Conservation (phyloP, 1,140 invertebrate genomes). For the Drosophila pruinosa region DNA sequence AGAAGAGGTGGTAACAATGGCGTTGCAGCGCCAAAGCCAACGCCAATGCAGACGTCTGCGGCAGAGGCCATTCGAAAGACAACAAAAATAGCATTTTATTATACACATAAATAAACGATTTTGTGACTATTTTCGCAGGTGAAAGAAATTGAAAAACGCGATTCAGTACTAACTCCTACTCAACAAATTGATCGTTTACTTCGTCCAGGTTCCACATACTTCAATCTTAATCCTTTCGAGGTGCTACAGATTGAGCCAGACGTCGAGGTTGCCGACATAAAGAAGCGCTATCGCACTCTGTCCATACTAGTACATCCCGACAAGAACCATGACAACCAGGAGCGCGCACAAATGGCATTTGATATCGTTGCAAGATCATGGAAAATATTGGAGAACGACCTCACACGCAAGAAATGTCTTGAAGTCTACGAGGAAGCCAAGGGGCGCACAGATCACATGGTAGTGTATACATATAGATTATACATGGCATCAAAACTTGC, state of each 20-base stretch:
- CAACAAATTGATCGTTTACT: slow-evolving; percentile 97
- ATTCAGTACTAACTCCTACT: slow-evolving; percentile 90
- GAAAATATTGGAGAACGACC: slow-evolving; percentile 97
- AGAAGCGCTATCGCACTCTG: slow-evolving; percentile 97
- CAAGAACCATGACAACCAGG: slow-evolving; percentile 92
- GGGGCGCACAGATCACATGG: slow-evolving; percentile 96
- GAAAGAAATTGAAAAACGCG: slow-evolving; percentile 83
- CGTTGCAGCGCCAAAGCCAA: slow-evolving; percentile 9
- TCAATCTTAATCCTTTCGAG: slow-evolving; percentile 98
- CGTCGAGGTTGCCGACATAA: slow-evolving; percentile 93
- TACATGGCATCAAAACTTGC: neutral
- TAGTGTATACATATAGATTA: slow-evolving; percentile 76
- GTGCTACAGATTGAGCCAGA: slow-evolving; percentile 97
- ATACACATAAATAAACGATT: slow-evolving; percentile 63
- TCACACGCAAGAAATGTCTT: slow-evolving; percentile 95
- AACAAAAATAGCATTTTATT: slow-evolving; percentile 37
- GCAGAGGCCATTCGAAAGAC: slow-evolving; percentile 6
- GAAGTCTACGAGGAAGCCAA: slow-evolving; percentile 99
- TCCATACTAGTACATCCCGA: slow-evolving; percentile 98
- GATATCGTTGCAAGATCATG: slow-evolving; percentile 98
- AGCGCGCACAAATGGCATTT: slow-evolving; percentile 96
- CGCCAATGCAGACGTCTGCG: slow-evolving; percentile 17
- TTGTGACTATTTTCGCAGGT: slow-evolving; percentile 82
- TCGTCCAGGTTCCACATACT: slow-evolving; percentile 96
- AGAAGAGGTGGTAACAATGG: slow-evolving; percentile 6